Evolutionary conservation across 2,113 vertebrate species (phyloP).

Genomic region (Odontophorus gujanensis): DNA sequence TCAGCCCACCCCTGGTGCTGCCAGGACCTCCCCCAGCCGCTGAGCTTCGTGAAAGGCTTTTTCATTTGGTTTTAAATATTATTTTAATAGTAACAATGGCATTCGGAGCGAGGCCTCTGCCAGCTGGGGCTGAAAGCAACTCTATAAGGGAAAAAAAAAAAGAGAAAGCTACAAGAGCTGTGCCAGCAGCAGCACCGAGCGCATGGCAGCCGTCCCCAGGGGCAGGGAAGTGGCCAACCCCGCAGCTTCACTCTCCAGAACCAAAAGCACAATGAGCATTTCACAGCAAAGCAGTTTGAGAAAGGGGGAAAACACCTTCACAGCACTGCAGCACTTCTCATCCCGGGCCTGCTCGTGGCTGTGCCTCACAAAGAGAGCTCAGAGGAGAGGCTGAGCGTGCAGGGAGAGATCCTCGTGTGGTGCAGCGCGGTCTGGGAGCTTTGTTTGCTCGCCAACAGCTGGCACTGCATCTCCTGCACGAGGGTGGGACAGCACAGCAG

Average conservation of each 20-base stretch:
- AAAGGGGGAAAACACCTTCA: neutral
- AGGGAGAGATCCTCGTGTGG: neutral
- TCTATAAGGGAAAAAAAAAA: neutral
- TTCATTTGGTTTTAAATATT: neutral
- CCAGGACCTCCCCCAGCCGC: neutral
- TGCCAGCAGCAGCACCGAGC: neutral
- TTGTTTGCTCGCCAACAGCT: neutral
- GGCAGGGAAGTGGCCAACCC: accelerated
- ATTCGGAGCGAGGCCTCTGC: neutral
- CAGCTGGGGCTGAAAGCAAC: neutral
- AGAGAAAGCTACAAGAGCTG: neutral
- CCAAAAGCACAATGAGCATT: accelerated
- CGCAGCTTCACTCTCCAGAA: accelerated
- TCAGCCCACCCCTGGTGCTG: neutral
- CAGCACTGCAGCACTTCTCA: no score
- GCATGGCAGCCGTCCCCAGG: neutral
- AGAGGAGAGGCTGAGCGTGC: neutral
- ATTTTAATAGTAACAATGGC: neutral
- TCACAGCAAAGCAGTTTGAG: neutral
- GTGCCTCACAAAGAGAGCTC: neutral
- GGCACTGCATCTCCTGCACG: neutral
- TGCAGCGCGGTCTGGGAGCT: neutral
- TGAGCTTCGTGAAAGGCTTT: neutral
- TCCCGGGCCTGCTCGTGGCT: neutral
- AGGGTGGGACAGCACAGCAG: neutral